Evolutionary conservation across 2,113 vertebrate genomes (phyloP), one percentile per base, ranked within the genome.

Genomic region (Uropsilus gracilis): DNA sequence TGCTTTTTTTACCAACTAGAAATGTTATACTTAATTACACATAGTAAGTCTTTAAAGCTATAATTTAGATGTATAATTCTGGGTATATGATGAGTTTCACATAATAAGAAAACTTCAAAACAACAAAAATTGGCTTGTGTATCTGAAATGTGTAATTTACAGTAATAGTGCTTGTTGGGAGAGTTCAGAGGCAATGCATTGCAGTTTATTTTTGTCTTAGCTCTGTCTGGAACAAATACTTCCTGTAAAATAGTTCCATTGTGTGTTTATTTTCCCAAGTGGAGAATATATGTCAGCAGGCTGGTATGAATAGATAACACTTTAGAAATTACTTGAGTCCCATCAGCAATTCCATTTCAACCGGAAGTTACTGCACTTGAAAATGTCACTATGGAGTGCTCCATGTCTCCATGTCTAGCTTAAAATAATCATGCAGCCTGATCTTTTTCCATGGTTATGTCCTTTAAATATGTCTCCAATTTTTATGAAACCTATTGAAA

Each of bases 21-120:
- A 73, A 82, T 90, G 96, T 78, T 86, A 12, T 64, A 5, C 93
- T 97, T 96, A 94, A 96, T 96, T 94, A 95, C 63, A 96, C 66
- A 95, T 55, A 73, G 96, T 91, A 86, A 75, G 68, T 94, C 69
- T 93, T 87, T 94, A 80, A 95, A 94, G 73, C 81, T 94, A 59
- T 93, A 96, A 94, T 94, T 97, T 94, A 86, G 55, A 83, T 81
- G 80, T 75, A 81, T 72, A 90, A 64, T 72, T 96, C 95, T 7
- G 39, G 55, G 50, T 75, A 69, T 63, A 63, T 37, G 64, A 84
- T 86, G 37, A 80, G 59, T 37, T 96, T 92, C 83, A 86, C 39
- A 80, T 78, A 91, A 63, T 42, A 48, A 5, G 66, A 88, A 77
- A 83, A 82, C 16, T 48, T 42, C 91, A 61, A 88, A 88, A 92